phyloP scores from a whole-genome alignment of 2,888 invertebrate species.

The Volucella inflata region DNA sequence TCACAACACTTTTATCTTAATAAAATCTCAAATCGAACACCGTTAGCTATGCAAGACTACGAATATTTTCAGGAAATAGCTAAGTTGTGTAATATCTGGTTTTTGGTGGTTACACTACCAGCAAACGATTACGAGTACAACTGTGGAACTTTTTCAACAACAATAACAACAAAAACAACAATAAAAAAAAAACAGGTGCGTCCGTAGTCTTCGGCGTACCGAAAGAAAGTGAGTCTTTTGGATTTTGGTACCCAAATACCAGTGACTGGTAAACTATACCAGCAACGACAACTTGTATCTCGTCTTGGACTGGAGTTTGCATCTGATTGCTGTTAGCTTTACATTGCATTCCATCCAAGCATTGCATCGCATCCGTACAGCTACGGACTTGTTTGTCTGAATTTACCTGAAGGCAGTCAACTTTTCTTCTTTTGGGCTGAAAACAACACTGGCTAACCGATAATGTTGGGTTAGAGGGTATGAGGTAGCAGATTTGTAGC shows the following conservation, averaged over 20 bases:
- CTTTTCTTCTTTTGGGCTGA: conserved; percentile 61
- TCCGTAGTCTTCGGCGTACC: conserved; percentile 54
- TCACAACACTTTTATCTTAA: conserved; percentile 4
- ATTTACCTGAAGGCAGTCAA: conserved; percentile 69
- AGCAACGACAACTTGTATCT: conserved; percentile 6
- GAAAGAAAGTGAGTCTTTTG: conserved; percentile 57
- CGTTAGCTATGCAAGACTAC: neutral
- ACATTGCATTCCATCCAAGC: conserved; percentile 51
- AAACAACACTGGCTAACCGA: neutral
- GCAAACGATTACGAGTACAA: conserved; percentile 18
- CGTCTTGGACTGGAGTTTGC: conserved; percentile 25
- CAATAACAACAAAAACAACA: neutral
- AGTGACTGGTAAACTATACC: conserved; percentile 38
- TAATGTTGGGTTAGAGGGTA: neutral
- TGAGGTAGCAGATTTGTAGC: conserved; percentile 16
- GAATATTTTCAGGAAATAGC: conserved; percentile 57
- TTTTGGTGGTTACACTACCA: conserved; percentile 24
- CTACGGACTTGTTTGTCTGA: conserved; percentile 52
- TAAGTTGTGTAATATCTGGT: conserved; percentile 56
- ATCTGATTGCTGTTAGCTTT: conserved; percentile 53
- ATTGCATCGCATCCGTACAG: conserved; percentile 30
- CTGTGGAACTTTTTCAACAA: conserved; percentile 13
- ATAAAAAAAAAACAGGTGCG: conserved; percentile 41
- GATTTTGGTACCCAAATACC: conserved; percentile 35
- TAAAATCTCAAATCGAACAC: conserved; percentile 48